Percentiles rank a stretch among this genome's conserved stretches.
Conservation (phyloP, 2,888 invertebrate species). For the Deladenus siricidicola region DNA sequence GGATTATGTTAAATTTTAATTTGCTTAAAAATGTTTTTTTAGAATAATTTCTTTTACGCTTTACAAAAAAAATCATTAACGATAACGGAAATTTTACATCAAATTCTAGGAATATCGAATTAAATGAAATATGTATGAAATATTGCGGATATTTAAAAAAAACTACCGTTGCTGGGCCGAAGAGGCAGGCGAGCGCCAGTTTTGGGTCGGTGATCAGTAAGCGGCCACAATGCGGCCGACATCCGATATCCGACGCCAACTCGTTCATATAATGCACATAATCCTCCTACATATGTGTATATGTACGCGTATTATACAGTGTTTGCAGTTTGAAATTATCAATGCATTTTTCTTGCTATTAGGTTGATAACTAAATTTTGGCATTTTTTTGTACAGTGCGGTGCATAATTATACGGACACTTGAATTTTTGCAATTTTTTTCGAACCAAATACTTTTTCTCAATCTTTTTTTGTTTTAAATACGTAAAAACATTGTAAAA, state of each 20-base stretch:
- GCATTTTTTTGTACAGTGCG: no score
- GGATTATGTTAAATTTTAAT: not conserved
- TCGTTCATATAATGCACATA: conserved; percentile 29
- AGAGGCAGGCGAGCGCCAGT: conserved; percentile 14
- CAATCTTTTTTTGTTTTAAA: no score
- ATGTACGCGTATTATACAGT: no score
- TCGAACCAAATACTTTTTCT: no score
- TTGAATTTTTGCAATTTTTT: no score
- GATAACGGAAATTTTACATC: not conserved
- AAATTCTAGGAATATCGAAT: not conserved
- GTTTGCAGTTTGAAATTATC: not conserved
- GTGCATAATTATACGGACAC: no score
- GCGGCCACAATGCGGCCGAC: conserved; percentile 14
- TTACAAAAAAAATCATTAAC: no score
- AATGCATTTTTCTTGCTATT: not conserved
- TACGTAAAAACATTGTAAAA: no score
- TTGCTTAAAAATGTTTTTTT: not conserved
- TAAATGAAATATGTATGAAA: not conserved
- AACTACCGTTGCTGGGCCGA: conserved; percentile 15
- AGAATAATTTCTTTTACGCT: no score
- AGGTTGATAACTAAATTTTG: no score
- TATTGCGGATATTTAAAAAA: not conserved
- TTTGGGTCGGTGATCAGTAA: conserved; percentile 18
- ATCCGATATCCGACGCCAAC: conserved; percentile 30
- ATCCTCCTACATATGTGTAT: conserved; percentile 27